Base-by-base conservation (phyloP, 2,888 invertebrate species). In the Sceliomorpha sp. region DNA sequence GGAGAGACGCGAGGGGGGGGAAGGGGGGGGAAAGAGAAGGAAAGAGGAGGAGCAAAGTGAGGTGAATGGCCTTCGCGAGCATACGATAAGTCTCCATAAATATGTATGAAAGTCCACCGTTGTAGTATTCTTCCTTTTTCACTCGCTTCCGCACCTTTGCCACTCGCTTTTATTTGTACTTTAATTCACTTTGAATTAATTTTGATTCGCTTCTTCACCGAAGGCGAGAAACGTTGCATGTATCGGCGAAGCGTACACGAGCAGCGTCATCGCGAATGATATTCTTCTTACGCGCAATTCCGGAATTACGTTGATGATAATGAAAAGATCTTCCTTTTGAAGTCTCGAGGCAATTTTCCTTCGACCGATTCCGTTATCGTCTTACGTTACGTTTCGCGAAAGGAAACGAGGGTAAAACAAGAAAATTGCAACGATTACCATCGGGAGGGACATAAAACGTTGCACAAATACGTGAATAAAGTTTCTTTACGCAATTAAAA, bases 31-130 rank as follows among this genome's bases (percentile, higher is more conserved):
- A 78, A 77, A 82, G 83, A 79, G 77, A 74, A 24, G 7, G 7
- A 69, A 81, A 81, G 79, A 75, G 67, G 66, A 58, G 53, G 50
- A 74, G 67, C 59, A 64, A 71, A n/a, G n/a, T n/a, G n/a, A n/a
- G n/a, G n/a, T n/a, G n/a, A n/a, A n/a, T n/a, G n/a, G n/a, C n/a
- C 73, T 76, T 75, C 68, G 74, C 73, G 76, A 74, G 78, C 77
- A 78, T 77, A 73, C 78, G 73, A 81, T 81, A 80, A 78, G 80
- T 82, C 78, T 80, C 74, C 74, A 79, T 80, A 79, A 78, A 80
- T 80, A 79, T 80, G 78, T 78, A 81, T 81, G 80, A 81, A 79
- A 78, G 77, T 72, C 71, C 64, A 60, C 63, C 56, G 68, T 68
- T 60, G 66, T 68, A 73, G 74, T 73, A 64, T 68, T 67, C 69